Evolutionary conservation across 2,113 vertebrate species (phyloP).

Genomic region (Paradisaea rubra): DNA sequence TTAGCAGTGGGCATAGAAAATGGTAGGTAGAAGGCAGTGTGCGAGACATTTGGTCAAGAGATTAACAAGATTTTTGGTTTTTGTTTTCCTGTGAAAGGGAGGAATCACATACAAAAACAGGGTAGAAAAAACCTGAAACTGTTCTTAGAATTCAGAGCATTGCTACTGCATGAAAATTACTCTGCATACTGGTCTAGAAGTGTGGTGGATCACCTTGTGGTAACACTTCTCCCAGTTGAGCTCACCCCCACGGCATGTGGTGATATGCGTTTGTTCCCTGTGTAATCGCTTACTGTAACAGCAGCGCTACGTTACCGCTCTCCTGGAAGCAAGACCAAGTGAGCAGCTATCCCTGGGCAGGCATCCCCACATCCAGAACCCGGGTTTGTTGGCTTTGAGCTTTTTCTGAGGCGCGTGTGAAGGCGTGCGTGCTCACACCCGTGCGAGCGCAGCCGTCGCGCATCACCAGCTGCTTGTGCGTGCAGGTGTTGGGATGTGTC

Average conservation of each 20-base stretch:
- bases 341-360: background rate
- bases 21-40: background rate
- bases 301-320: accelerated
- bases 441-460: accelerated
- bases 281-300: background rate
- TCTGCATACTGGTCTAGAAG: background rate
- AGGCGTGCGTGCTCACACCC: background rate
- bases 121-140: background rate
- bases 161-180: background rate
- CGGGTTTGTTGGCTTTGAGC: background rate
- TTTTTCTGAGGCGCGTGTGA: accelerated
- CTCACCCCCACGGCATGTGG: background rate
- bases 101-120: background rate
- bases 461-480: background rate
- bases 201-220: background rate
- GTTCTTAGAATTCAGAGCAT: constrained; percentile 26
- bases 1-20: background rate
- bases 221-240: background rate
- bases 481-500: background rate
- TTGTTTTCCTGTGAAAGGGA: constrained; percentile 2
- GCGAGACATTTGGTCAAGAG: background rate
- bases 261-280: background rate
- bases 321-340: background rate
- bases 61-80: background rate
- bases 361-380: background rate